These are phyloP conservation scores for Drosophila monieri DNA, from an alignment of 2,888 invertebrate species.

Conservation along the genomic window DNA sequence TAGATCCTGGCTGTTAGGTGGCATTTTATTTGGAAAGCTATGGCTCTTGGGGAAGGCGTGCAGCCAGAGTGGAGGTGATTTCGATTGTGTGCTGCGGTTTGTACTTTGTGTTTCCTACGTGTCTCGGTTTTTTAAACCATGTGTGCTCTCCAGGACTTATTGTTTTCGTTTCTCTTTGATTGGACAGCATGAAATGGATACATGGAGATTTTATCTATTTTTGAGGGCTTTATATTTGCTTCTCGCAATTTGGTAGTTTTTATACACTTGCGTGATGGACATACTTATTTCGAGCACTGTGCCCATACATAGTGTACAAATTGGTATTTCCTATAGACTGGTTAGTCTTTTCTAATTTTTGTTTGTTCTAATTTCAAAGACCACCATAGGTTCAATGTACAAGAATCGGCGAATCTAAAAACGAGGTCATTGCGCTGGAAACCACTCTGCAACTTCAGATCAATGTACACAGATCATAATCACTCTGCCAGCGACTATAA, in stretches of 20 bases:
- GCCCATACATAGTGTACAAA: background rate
- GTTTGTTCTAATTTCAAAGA: conserved; percentile 7
- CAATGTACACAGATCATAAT: conserved; percentile 7
- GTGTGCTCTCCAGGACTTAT: conserved; percentile 56
- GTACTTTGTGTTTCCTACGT: conserved; percentile 75
- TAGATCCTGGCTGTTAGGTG: conserved; percentile 21
- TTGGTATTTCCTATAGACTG: background rate
- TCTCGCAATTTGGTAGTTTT: conserved; percentile 59
- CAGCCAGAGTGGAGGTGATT: conserved; percentile 68
- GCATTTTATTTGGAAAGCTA: conserved; percentile 67
- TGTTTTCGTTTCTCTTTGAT: conserved; percentile 57
- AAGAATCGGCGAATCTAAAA: background rate
- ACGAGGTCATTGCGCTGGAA: conserved; percentile 45
- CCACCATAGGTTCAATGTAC: conserved; percentile 59
- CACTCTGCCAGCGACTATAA: background rate
- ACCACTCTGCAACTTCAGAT: conserved; percentile 4
- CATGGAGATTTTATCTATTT: conserved; percentile 56
- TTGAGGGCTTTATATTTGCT: conserved; percentile 59
- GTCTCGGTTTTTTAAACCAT: conserved; percentile 76
- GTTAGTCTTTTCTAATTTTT: too few species aligned
- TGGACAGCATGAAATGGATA: conserved; percentile 31
- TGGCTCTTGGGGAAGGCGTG: conserved; percentile 5
- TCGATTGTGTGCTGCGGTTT: conserved; percentile 74
- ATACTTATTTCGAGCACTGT: conserved; percentile 45
- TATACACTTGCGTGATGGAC: conserved; percentile 22